Evolutionary conservation across 2,113 vertebrate species (phyloP).

Genomic region (Hemiscyllium ocellatum): DNA sequence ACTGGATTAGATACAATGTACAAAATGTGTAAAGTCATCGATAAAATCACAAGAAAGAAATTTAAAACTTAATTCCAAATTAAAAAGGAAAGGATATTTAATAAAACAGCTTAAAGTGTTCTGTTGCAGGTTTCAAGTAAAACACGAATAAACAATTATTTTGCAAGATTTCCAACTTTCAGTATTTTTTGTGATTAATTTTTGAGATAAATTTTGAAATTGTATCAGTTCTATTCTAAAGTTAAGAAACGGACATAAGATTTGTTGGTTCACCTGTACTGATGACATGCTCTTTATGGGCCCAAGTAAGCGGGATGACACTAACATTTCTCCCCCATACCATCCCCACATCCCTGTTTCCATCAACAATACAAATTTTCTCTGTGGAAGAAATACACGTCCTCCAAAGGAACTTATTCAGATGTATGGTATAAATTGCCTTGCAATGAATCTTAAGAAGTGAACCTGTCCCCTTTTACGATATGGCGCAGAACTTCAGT

Average conservation of each 20-base stretch:
- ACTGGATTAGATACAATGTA: neutral
- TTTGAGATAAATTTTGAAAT: neutral
- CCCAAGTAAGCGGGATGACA: neutral
- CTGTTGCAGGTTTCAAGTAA: neutral
- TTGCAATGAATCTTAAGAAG: neutral
- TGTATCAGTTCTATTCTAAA: neutral
- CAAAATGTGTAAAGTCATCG: neutral
- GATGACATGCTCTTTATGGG: neutral
- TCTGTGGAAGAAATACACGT: neutral
- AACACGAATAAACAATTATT: neutral
- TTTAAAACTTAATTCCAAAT: neutral
- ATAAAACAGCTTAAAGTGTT: neutral
- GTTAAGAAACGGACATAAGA: too few species aligned
- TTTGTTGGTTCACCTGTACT: neutral
- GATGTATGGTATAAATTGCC: neutral
- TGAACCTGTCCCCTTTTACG: neutral
- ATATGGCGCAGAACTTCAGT: too few species aligned
- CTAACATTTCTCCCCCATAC: neutral
- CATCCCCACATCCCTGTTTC: neutral
- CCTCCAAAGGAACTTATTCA: neutral
- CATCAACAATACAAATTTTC: neutral
- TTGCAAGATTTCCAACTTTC: neutral
- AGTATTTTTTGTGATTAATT: neutral
- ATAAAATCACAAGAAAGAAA: neutral
- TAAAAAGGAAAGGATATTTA: neutral